Conservation (phyloP, 1,140 invertebrate genomes). For the Aporrectodea caliginosa region DNA sequence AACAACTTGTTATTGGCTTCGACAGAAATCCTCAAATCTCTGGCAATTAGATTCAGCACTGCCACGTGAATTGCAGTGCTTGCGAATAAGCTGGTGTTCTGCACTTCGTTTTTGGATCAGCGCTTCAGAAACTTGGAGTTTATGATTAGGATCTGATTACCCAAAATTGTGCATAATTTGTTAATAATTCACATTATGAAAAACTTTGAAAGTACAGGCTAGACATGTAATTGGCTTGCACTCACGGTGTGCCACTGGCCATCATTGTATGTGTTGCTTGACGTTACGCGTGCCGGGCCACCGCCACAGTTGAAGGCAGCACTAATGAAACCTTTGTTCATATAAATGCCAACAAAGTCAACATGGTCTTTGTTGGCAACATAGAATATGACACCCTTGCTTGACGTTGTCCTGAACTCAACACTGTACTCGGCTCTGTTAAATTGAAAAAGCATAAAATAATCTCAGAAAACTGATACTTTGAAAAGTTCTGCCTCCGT, state of each 20-base stretch:
- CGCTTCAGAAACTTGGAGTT: no score
- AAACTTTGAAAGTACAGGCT: not conserved
- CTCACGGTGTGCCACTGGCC: slow-evolving; percentile 74
- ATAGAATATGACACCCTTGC: slow-evolving; percentile 82
- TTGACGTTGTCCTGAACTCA: slow-evolving; percentile 72
- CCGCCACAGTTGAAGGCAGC: slow-evolving; percentile 72
- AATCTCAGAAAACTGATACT: no score
- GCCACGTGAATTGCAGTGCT: no score
- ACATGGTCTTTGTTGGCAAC: slow-evolving; percentile 64
- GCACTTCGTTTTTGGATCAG: no score
- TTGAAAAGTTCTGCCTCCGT: no score
- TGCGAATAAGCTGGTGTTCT: no score
- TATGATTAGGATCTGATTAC: not conserved
- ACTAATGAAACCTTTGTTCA: slow-evolving; percentile 71
- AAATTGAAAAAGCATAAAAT: slow-evolving; percentile 5
- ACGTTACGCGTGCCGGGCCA: slow-evolving; percentile 62
- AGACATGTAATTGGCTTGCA: not conserved
- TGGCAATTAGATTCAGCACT: no score
- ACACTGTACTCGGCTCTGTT: slow-evolving; percentile 66
- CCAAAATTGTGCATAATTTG: not conserved
- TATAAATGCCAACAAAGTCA: slow-evolving; percentile 76
- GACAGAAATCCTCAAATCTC: no score
- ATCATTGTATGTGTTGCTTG: slow-evolving; percentile 66
- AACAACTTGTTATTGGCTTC: no score
- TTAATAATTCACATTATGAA: not conserved